Evolutionary conservation across 2,797 vertebrate genomes (phyloP), one percentile per base, ranked within the genome.

Genomic region (Siniperca scherzeri): DNA sequence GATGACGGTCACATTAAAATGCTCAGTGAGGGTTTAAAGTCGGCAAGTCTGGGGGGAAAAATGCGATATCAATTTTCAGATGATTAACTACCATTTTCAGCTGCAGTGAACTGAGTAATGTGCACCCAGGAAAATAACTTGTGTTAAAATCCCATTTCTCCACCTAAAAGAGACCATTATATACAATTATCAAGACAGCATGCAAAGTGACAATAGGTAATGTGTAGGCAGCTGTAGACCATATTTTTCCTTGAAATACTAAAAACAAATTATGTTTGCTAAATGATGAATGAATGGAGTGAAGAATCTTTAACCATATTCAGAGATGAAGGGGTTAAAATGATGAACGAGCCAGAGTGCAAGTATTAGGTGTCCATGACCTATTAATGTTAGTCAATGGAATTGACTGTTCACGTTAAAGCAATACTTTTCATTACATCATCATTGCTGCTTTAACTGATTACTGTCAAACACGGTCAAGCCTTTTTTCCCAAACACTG

Each of bases 381-480:
- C 89, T 70, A 25, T 80, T 91, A 94, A 88, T 87, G 85, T 84
- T 89, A 77, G 52, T 60, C 66, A 44, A 61, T 36, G 48, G 53
- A 86, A 87, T 65, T 65, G 88, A 83, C 53, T 71, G 42, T 64
- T 65, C 40, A 61, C 83, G 74, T 85, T 80, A 64, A 81, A 82
- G 64, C 62, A 68, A 74, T 21, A 75, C 62, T 68, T 86, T 89
- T 83, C 77, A 87, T 91, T 74, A 88, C 75, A 83, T 87, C 81
- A 80, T 91, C 80, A 91, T 84, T 78, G 78, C 78, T 22, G 67
- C 78, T 89, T 85, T 81, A 88, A 87, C 77, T 92, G 84, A 91
- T 90, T 85, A 81, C 88, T 79, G 74, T 87, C 83, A 88, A 84
- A 81, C 81, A 85, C 6, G 25, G 78, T 88, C 88, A 80, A 82